phyloP scores from a whole-genome alignment of 1,140 invertebrate genomes.

The Radopholus similis region DNA sequence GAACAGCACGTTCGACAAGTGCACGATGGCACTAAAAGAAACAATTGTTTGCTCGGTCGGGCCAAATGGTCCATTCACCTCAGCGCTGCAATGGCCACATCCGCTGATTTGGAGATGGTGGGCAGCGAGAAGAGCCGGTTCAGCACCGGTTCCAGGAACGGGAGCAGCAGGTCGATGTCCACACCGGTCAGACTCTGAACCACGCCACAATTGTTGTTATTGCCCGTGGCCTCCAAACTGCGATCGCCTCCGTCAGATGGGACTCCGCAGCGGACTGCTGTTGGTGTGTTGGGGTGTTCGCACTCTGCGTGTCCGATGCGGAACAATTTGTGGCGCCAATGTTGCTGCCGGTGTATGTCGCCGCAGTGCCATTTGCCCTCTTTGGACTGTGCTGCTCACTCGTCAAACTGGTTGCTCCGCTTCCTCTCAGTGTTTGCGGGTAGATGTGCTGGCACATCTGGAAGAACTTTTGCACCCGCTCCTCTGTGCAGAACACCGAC shows the following conservation, averaged over 20 bases:
- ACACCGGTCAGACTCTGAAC: conserved; percentile 37
- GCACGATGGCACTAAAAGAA: conserved; percentile 22
- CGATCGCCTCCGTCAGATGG: too few relatives aligned
- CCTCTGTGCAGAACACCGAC: conserved; percentile 35
- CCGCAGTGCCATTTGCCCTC: too few relatives aligned
- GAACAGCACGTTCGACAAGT: conserved; percentile 16
- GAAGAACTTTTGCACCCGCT: conserved; percentile 49
- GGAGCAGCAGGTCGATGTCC: conserved; percentile 42
- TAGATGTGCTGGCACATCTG: conserved; percentile 45
- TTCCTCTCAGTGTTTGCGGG: not conserved
- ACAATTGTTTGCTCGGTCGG: not conserved
- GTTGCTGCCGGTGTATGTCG: not conserved
- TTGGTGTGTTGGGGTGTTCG: too few relatives aligned
- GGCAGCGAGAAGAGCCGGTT: conserved; percentile 46
- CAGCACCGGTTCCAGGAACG: conserved; percentile 45
- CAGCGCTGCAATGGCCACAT: conserved; percentile 15
- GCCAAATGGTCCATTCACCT: not conserved
- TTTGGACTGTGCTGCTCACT: too few relatives aligned
- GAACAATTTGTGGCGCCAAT: conserved; percentile 1
- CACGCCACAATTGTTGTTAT: not conserved
- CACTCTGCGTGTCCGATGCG: conserved; percentile 8
- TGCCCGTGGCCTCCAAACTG: too few relatives aligned
- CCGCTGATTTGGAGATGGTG: conserved; percentile 27
- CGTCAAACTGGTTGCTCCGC: not conserved
- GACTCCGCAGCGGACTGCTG: too few relatives aligned